A percentile compares a stretch with the other conserved stretches of the same genome.
phyloP scores from a whole-genome alignment of 2,113 vertebrate genomes.

The Megaceryle maxima region DNA sequence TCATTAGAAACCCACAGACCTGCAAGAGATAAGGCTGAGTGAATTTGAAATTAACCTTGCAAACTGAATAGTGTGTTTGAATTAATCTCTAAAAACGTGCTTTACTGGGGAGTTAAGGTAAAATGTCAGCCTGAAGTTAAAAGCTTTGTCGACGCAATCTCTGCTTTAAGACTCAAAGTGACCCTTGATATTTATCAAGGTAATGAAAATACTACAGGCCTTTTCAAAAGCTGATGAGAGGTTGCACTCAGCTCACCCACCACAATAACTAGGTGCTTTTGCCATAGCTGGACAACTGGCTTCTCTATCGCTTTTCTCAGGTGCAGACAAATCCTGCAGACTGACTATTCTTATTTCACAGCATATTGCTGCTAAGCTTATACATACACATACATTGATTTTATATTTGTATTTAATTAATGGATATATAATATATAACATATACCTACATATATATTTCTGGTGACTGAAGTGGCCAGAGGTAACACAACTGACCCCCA shows the following conservation, averaged over 20 bases:
- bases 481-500: background rate
- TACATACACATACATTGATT: background rate
- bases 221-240: conserved; percentile 17
- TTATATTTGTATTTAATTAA: background rate
- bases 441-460: background rate
- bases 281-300: background rate
- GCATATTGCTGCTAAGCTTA: background rate
- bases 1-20: background rate
- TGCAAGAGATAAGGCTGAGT: background rate
- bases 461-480: background rate
- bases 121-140: conserved; percentile 39
- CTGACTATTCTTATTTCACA: background rate
- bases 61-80: conserved; percentile 8
- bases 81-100: conserved; percentile 19
- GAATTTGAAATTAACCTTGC: conserved; percentile 28
- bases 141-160: conserved; percentile 28
- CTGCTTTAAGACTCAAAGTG: conserved; percentile 6
- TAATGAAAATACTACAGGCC: conserved; percentile 40
- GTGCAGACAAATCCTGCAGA: background rate
- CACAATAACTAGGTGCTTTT: background rate
- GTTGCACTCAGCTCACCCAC: background rate
- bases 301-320: background rate
- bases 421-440: background rate
- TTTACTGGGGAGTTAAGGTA: background rate
- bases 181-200: conserved; percentile 63